Evolutionary conservation across 2,113 vertebrate species (phyloP).

Genomic region (Entomyzon cyanotis): DNA sequence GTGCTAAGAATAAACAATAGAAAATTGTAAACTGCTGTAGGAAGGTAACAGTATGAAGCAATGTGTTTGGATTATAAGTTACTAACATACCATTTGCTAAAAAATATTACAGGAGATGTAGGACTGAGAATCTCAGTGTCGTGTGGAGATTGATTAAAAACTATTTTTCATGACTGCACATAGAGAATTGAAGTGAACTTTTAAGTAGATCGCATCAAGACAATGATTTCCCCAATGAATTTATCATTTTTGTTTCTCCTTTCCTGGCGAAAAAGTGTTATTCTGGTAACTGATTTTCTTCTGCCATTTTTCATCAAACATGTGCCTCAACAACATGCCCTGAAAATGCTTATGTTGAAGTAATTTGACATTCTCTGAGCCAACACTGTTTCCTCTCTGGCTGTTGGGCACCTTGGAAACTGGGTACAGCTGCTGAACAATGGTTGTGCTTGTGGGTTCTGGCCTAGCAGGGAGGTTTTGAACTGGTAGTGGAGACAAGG

Average conservation of each 20-base stretch:
- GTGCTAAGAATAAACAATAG: background rate
- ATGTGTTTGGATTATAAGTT: background rate
- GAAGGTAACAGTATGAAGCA: background rate
- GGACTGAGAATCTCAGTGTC: background rate
- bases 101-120: background rate
- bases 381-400: background rate
- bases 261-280: background rate
- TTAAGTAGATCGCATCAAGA: background rate
- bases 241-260: background rate
- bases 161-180: background rate
- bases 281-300: background rate
- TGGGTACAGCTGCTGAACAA: background rate
- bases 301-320: background rate
- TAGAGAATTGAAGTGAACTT: background rate
- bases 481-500: background rate
- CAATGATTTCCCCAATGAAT: background rate
- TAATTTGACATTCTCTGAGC: background rate
- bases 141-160: background rate
- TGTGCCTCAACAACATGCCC: background rate
- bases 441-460: background rate
- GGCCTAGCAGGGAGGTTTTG: background rate
- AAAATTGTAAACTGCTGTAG: background rate
- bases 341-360: background rate
- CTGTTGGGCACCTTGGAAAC: background rate
- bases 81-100: background rate